These are phyloP conservation scores for Parelbella ahira DNA, from an alignment of 2,888 invertebrate species.

Conservation along the genomic window DNA sequence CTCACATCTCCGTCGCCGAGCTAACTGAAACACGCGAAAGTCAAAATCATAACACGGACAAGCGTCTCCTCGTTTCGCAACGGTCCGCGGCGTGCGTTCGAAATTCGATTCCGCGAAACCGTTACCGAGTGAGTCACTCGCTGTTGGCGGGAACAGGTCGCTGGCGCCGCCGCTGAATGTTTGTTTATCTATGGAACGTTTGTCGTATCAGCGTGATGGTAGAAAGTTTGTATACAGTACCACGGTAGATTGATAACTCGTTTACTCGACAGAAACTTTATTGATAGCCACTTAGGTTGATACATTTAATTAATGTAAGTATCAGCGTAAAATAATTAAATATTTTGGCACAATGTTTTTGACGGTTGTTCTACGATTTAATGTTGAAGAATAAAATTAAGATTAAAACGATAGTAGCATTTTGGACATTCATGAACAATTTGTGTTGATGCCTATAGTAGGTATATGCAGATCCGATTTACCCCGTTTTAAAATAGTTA, in stretches of 20 bases:
- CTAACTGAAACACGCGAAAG: slow-evolving; percentile 15
- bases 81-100: slow-evolving; percentile 38
- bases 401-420: too few species aligned
- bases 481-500: too few species aligned
- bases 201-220: slow-evolving; percentile 12
- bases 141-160: slow-evolving; percentile 59
- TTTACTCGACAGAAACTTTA: too few species aligned
- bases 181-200: slow-evolving; percentile 4
- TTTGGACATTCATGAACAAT: too few species aligned
- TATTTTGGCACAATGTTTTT: too few species aligned
- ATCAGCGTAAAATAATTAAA: too few species aligned
- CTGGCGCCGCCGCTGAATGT: slow-evolving; percentile 39
- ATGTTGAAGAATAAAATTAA: too few species aligned
- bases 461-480: too few species aligned
- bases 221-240: slow-evolving; percentile 7
- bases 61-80: slow-evolving; percentile 20
- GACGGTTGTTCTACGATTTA: too few species aligned
- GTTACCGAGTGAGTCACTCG: slow-evolving; percentile 59
- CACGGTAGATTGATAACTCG: not conserved
- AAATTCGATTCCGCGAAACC: slow-evolving; percentile 57
- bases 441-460: too few species aligned
- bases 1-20: slow-evolving; percentile 13
- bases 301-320: too few species aligned
- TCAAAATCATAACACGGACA: slow-evolving; percentile 25
- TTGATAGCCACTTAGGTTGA: too few species aligned